Evolutionary conservation across 2,888 invertebrate species (phyloP).

Genomic region (Drosophila anceps): DNA sequence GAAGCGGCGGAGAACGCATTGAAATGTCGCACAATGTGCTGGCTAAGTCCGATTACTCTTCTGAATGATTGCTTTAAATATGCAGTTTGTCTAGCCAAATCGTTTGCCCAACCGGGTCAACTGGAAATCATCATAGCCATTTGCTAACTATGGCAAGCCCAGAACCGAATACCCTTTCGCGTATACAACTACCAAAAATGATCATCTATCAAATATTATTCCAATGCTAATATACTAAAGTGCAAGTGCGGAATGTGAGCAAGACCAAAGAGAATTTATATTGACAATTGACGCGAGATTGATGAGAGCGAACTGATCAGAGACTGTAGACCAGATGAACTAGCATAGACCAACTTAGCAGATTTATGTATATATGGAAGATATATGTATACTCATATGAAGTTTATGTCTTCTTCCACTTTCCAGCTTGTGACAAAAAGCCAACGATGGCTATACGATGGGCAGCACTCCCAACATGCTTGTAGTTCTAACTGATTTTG

Average conservation of each 20-base stretch:
- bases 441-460: too few relatives aligned
- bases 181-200: not conserved
- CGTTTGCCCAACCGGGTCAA: constrained; percentile 25
- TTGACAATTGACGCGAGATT: too few relatives aligned
- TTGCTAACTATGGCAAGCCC: not conserved
- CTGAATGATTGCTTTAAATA: constrained; percentile 29
- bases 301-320: not conserved
- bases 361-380: too few relatives aligned
- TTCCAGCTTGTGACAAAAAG: too few relatives aligned
- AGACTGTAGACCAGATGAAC: not conserved
- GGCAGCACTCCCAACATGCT: too few relatives aligned
- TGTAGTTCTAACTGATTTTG: not conserved
- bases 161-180: not conserved
- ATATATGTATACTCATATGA: too few relatives aligned
- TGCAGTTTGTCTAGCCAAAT: constrained; percentile 29
- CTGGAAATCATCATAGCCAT: constrained; percentile 19
- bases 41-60: constrained; percentile 59
- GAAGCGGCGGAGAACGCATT: constrained; percentile 29
- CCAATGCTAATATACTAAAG: not conserved
- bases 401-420: too few relatives aligned
- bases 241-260: not conserved
- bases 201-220: not conserved
- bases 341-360: too few relatives aligned
- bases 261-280: too few relatives aligned
- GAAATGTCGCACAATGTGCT: constrained; percentile 65